Evolutionary conservation across 2,113 vertebrate species (phyloP).

Genomic region (Fregetta grallaria): DNA sequence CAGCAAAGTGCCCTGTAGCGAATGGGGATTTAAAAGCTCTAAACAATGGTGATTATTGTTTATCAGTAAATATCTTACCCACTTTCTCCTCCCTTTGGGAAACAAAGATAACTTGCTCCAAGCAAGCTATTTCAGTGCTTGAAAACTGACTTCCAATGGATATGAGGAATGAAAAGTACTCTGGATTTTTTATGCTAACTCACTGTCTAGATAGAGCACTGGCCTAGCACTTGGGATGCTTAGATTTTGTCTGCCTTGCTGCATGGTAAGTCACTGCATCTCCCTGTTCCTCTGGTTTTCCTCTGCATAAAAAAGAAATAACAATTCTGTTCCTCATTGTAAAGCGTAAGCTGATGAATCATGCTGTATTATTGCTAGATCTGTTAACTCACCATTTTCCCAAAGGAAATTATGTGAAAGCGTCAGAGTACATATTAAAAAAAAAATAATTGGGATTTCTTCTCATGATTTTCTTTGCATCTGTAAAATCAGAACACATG

Average conservation of each 20-base stretch:
- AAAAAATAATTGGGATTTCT: neutral
- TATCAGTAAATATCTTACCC: neutral
- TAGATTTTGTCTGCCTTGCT: neutral
- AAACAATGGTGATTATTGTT: neutral
- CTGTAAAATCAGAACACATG: neutral
- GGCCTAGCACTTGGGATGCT: too few relatives aligned
- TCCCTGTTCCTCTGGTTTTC: neutral
- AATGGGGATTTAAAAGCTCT: neutral
- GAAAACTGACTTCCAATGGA: neutral
- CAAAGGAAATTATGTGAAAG: neutral
- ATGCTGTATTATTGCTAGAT: neutral
- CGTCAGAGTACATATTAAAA: neutral
- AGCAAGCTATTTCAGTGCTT: neutral
- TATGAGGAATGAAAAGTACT: neutral
- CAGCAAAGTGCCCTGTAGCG: neutral
- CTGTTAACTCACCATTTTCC: neutral
- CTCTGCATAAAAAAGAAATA: neutral
- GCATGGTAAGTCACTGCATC: neutral
- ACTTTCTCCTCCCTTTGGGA: neutral
- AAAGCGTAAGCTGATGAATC: neutral
- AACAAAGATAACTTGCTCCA: neutral
- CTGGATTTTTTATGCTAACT: neutral
- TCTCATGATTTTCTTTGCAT: neutral
- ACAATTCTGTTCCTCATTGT: neutral
- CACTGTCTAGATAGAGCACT: fast-evolving